Evolutionary conservation across 1,140 invertebrate species (phyloP).

Genomic region (Hyles euphorbiae): DNA sequence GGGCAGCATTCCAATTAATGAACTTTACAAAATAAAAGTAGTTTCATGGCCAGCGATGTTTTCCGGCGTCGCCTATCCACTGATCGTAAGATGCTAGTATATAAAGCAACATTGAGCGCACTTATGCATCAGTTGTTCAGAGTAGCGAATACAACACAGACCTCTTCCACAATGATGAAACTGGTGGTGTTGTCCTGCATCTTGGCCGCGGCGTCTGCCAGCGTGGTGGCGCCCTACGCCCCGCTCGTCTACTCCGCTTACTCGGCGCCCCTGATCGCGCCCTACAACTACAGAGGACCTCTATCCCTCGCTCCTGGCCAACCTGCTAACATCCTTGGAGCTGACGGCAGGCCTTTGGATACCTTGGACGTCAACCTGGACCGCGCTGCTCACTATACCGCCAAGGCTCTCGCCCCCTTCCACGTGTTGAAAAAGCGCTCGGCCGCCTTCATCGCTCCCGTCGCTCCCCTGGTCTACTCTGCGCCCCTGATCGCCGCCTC

Average conservation of each 20-base stretch:
- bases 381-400: constrained; percentile 55
- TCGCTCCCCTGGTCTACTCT: too few species aligned
- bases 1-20: constrained; percentile 8
- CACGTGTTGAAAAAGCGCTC: constrained; percentile 31
- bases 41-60: constrained; percentile 31
- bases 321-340: constrained; percentile 45
- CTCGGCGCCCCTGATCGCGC: constrained; percentile 8
- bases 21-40: constrained; percentile 33
- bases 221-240: constrained; percentile 35
- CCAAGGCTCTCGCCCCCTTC: constrained; percentile 36
- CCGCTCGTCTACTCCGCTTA: constrained; percentile 15
- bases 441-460: constrained; percentile 5
- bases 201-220: constrained; percentile 48
- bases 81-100: constrained; percentile 23
- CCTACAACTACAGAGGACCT: constrained; percentile 45
- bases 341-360: constrained; percentile 53
- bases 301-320: constrained; percentile 52
- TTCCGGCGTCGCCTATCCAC: constrained; percentile 32
- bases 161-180: constrained; percentile 60
- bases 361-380: constrained; percentile 66
- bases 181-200: constrained; percentile 75
- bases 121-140: constrained; percentile 35
- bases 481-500: constrained; percentile 10
- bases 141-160: constrained; percentile 38
- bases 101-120: not conserved